Base-by-base conservation (phyloP, 2,888 invertebrate species). In the Achlya flavicornis region DNA sequence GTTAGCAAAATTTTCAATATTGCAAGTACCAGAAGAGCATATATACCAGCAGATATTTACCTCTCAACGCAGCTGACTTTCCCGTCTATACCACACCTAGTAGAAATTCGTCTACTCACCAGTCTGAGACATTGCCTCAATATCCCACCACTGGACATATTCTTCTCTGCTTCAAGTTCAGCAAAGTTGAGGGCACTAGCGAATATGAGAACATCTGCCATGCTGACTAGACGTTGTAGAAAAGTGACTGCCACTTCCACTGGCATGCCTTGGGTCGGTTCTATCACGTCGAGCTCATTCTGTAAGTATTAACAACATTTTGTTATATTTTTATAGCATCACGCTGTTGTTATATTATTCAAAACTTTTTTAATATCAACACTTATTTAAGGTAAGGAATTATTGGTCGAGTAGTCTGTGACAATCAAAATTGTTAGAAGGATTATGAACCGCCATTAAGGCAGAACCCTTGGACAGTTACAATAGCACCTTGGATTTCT, bases 71-170 rank as follows among this genome's bases (percentile, higher is more conserved):
- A 53, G 53, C 53, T 53, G 53, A 53, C 19, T 53, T 38, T 16
- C 35, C 35, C 35, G 14, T 58, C 32, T 38, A 58, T 35, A 7
- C 4, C 6, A 19, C 26, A 8, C 0, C 10, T 7, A 7, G 11
- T 5, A 11, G 0, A 26, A 10, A 12, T 7, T 6, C 10, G 11
- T 7, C 11, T 43, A 90, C 96, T 94, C 87, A 97, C 98, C 95
- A 99, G 94, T 88, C 99, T 94, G 66, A 99, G 95, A 87, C 99
- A 99, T 92, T 99, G 99, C 65, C 99, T 93, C 64, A 99, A 93
- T 76, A 99, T 99, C 60, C 99, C 99, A n/a, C 99, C 99, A 79
- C 98, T 98, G 61, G 99, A 98, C 99, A 99, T 99, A 88, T 99
- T 99, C 93, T 99, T 99, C 93, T 99, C 99, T 0, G 99, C 98